These are phyloP conservation scores for Dryobotodes eremita DNA, from an alignment of 2,888 invertebrate genomes.

Conservation along the genomic window DNA sequence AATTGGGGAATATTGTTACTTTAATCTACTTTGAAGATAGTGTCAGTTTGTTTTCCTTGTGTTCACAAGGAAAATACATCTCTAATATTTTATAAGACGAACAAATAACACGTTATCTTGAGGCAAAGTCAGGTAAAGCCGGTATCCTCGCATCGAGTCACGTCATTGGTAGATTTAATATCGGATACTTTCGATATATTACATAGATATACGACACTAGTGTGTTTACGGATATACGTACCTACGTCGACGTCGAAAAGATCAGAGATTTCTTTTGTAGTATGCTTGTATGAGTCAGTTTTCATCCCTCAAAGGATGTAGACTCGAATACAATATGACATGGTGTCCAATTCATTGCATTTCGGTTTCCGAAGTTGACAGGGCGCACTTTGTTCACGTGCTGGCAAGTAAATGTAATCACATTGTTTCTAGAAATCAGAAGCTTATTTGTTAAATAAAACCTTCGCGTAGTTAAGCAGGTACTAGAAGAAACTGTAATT, in stretches of 20 bases:
- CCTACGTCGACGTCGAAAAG: slow-evolving; percentile 2
- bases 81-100: slow-evolving; percentile 32
- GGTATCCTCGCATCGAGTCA: slow-evolving; percentile 19
- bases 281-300: neutral
- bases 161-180: slow-evolving; percentile 54
- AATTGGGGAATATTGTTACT: slow-evolving; percentile 34
- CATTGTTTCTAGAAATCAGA: neutral
- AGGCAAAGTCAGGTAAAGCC: slow-evolving; percentile 41
- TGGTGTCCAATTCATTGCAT: neutral
- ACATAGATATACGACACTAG: slow-evolving; percentile 1
- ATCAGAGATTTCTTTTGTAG: slow-evolving; percentile 23
- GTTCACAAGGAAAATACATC: slow-evolving; percentile 18
- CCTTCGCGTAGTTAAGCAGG: neutral
- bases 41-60: neutral
- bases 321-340: slow-evolving; percentile 2
- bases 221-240: slow-evolving; percentile 18
- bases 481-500: neutral
- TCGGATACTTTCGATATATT: slow-evolving; percentile 45
- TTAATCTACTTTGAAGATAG: slow-evolving; percentile 25
- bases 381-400: no score
- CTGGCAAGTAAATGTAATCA: neutral
- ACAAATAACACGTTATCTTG: slow-evolving; percentile 46
- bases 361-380: neutral
- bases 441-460: neutral
- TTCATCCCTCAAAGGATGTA: neutral